Base-by-base conservation (phyloP, 2,113 vertebrate genomes). In the Apodemus speciosus region DNA sequence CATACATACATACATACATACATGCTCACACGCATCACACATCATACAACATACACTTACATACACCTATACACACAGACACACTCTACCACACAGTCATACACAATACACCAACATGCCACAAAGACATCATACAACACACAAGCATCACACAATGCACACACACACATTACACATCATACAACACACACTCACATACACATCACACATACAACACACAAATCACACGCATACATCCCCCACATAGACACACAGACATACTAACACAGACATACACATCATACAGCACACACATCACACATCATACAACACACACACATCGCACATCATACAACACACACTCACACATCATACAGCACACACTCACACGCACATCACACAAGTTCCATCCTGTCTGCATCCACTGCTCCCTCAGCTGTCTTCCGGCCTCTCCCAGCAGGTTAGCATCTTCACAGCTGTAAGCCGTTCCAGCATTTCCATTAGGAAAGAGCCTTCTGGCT, bases 401-500 rank as follows among this genome's bases (percentile, higher is more conserved):
- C 69, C 38, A 13, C 43, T 94, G 64, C 88, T 92, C 83, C 56
- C 68, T 88, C 20, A 25, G 84, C 73, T 69, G 69, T 27, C 83
- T 94, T 85, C 93, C 94, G 86, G 72, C 2, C 66, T 85, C 20
- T 5, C 23, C 66, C 94, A 96, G 93, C 94, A 95, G 96, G 93
- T 97, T 73, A 89, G 72, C 38, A 30, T 95, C 90, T 96, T 97
- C 97, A 96, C 95, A 96, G 93, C 96, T 92, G 80, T 93, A 97
- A 97, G 94, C 93, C 84, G 80, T 97, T 98, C 97, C 97, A 98
- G 95, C 91, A 85, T 85, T 92, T 97, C 97, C 95, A 97, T 98
- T 97, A 97, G 94, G 95, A 71, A 38, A 85, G 51, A 60, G 83
- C 18, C 62, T 85, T 84, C 85, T 88, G 68, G 30, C 87, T 92